phyloP scores from a whole-genome alignment of 2,888 invertebrate genomes.

The Eustalomyia histrio region DNA sequence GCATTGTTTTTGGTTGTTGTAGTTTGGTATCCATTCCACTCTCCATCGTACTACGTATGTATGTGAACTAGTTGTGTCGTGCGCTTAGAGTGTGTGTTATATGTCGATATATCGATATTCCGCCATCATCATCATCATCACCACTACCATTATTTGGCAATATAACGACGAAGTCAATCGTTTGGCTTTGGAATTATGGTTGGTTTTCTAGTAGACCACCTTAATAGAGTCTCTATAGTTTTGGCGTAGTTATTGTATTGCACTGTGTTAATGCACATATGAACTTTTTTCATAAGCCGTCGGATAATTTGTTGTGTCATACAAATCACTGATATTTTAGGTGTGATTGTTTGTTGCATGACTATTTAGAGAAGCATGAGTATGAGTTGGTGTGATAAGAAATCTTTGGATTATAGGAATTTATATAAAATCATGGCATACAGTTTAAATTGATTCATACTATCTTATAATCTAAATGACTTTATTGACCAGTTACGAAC shows the following conservation, averaged over 20 bases:
- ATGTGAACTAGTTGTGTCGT: slow-evolving; percentile 52
- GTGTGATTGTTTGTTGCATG: slow-evolving; percentile 61
- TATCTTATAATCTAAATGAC: slow-evolving; percentile 5
- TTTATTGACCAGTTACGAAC: slow-evolving; percentile 10
- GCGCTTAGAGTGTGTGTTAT: slow-evolving; percentile 51
- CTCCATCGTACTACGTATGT: slow-evolving; percentile 17
- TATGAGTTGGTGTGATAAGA: slow-evolving; percentile 58
- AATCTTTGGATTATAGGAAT: slow-evolving; percentile 57
- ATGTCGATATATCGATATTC: slow-evolving; percentile 46
- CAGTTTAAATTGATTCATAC: slow-evolving; percentile 55
- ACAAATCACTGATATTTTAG: slow-evolving; percentile 66
- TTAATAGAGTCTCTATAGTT: slow-evolving; percentile 43
- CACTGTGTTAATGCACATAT: slow-evolving; percentile 25
- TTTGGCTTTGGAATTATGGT: slow-evolving; percentile 42
- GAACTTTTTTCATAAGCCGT: slow-evolving; percentile 53
- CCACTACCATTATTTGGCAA: slow-evolving; percentile 29
- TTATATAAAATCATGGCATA: slow-evolving; percentile 51
- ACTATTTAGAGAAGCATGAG: slow-evolving; percentile 57
- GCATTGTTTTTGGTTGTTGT: slow-evolving; percentile 9
- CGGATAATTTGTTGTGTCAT: slow-evolving; percentile 65
- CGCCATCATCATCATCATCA: slow-evolving; percentile 37
- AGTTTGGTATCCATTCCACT: slow-evolving; percentile 11
- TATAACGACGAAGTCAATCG: slow-evolving; percentile 52
- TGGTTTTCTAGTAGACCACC: slow-evolving; percentile 56
- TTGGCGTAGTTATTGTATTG: slow-evolving; percentile 8